Conservation (phyloP, 1,140 invertebrate genomes). For the Galendromus occidentalis region DNA sequence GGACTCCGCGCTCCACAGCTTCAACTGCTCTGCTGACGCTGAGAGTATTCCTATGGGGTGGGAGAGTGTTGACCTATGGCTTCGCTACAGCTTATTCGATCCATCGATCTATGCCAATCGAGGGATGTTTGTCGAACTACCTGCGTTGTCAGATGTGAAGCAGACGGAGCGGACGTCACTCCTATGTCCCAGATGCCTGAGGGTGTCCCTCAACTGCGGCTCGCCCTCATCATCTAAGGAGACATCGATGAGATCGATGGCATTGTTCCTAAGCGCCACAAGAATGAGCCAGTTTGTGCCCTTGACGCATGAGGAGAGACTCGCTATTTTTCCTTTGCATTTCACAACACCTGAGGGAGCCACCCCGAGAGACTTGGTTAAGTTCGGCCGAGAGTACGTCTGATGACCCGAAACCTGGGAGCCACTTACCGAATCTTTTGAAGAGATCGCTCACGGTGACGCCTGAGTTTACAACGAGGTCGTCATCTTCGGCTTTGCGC, state of each 20-base stretch:
- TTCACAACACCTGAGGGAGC: background rate
- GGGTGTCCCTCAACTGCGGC: conserved; percentile 32
- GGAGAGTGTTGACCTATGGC: background rate
- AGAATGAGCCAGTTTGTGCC: conserved; percentile 19
- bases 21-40: conserved; percentile 61
- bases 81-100: background rate
- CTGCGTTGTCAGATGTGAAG: conserved; percentile 75
- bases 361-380: background rate
- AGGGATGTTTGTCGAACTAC: background rate
- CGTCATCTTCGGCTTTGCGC: background rate
- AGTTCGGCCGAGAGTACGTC: too few species aligned
- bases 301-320: background rate
- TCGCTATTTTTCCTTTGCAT: background rate
- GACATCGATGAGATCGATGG: conserved; percentile 31
- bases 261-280: conserved; percentile 30
- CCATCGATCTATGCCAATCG: background rate
- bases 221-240: conserved; percentile 27
- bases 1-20: conserved; percentile 74
- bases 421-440: background rate
- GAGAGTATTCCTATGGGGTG: conserved; percentile 41
- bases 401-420: too few species aligned
- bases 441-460: background rate
- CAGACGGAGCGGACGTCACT: conserved; percentile 62
- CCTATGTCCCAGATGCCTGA: conserved; percentile 55
- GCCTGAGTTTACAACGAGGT: background rate